These are phyloP conservation scores for Icerya purchasi DNA, from an alignment of 2,888 invertebrate species.

Conservation along the genomic window DNA sequence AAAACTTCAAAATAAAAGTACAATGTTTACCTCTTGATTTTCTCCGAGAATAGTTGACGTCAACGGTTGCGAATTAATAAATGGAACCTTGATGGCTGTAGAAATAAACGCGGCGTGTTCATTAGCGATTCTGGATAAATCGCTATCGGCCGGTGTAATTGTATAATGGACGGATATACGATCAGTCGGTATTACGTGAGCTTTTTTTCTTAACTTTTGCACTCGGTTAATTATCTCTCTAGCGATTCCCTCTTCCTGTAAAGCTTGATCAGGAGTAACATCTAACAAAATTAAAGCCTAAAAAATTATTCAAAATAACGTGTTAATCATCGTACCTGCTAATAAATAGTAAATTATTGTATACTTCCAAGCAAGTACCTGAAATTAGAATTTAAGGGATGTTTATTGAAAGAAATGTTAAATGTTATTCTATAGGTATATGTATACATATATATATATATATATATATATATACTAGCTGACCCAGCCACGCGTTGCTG, in stretches of 20 bases:
- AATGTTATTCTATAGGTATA: no score
- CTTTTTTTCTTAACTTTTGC: slow-evolving; percentile 90
- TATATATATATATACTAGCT: no score
- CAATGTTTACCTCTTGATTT: slow-evolving; percentile 22
- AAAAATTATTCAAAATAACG: no score
- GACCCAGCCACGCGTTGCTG: no score
- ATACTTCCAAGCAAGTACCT: no score
- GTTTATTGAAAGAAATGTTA: no score
- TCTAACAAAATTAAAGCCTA: slow-evolving; percentile 65
- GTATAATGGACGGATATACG: slow-evolving; percentile 61
- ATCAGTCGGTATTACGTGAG: slow-evolving; percentile 75
- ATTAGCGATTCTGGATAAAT: slow-evolving; percentile 42
- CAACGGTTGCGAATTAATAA: slow-evolving; percentile 31
- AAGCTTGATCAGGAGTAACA: slow-evolving; percentile 65
- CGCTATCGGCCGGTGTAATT: slow-evolving; percentile 33
- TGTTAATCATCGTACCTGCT: no score
- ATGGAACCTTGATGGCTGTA: slow-evolving; percentile 56
- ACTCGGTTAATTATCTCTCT: slow-evolving; percentile 89
- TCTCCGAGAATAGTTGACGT: slow-evolving; percentile 43
- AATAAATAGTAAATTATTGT: no score
- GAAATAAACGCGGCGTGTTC: slow-evolving; percentile 57
- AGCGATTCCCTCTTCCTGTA: slow-evolving; percentile 85
- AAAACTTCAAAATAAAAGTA: slow-evolving; percentile 22
- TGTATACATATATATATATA: no score
- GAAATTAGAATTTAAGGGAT: no score